Evolutionary conservation across 1,140 invertebrate genomes (phyloP).

Genomic region (Cardiocondyla obscurior): DNA sequence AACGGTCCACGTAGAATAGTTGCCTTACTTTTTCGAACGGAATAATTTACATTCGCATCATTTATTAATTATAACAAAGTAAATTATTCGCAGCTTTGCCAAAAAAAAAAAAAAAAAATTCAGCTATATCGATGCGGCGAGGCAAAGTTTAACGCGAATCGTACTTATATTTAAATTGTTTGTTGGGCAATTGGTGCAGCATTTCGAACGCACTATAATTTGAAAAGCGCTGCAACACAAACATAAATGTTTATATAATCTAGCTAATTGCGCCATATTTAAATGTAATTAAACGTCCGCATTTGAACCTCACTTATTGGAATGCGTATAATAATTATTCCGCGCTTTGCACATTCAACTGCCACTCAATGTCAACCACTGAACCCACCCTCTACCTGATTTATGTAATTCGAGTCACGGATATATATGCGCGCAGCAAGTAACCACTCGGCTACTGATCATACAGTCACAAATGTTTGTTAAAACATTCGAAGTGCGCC

Average conservation of each 20-base stretch:
- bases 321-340: constrained; percentile 46
- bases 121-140: background rate
- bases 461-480: constrained; percentile 16
- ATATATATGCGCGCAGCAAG: background rate
- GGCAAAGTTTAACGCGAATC: background rate
- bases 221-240: constrained; percentile 10
- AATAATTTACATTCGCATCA: background rate
- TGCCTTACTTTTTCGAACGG: background rate
- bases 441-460: background rate
- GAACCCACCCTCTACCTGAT: constrained; percentile 21
- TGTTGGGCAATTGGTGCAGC: background rate
- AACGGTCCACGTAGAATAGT: background rate
- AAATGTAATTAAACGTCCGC: constrained; percentile 47
- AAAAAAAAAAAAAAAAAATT: background rate
- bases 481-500: constrained; percentile 12
- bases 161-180: constrained; percentile 15
- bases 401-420: constrained; percentile 37
- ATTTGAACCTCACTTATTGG: constrained; percentile 45
- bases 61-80: background rate
- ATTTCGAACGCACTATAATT: constrained; percentile 2
- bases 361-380: constrained; percentile 38
- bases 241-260: constrained; percentile 24
- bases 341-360: constrained; percentile 31
- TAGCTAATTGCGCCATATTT: constrained; percentile 33
- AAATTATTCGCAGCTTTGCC: background rate